A percentile compares a stretch with the other conserved stretches of the same genome.
These are phyloP conservation scores for Diaperis boleti DNA, from an alignment of 2,888 invertebrate species.

Conservation along the genomic window DNA sequence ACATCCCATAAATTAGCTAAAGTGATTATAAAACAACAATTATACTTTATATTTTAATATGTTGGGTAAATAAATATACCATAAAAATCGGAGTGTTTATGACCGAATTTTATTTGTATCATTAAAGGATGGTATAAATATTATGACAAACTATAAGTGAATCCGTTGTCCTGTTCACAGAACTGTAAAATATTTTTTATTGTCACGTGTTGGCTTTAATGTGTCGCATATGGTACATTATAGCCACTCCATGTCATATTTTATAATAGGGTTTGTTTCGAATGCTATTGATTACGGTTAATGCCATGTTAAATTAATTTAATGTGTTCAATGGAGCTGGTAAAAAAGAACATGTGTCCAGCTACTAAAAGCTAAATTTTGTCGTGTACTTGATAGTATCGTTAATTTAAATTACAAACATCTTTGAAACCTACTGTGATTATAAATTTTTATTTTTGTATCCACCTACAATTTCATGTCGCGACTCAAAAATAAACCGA, in stretches of 20 bases:
- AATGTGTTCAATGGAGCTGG: slow-evolving; percentile 47
- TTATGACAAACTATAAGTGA: slow-evolving; percentile 68
- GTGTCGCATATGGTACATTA: slow-evolving; percentile 55
- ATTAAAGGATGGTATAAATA: slow-evolving; percentile 71
- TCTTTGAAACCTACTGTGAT: background rate
- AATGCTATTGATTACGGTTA: slow-evolving; percentile 57
- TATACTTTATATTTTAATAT: slow-evolving; percentile 57
- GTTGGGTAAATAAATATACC: slow-evolving; percentile 73
- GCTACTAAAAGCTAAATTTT: slow-evolving; percentile 36
- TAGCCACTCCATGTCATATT: slow-evolving; percentile 50
- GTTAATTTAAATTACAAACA: slow-evolving; percentile 15
- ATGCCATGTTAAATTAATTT: slow-evolving; percentile 60
- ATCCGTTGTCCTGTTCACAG: slow-evolving; percentile 52
- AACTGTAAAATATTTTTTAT: slow-evolving; percentile 60
- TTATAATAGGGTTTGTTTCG: slow-evolving; percentile 53
- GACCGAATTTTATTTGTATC: slow-evolving; percentile 69
- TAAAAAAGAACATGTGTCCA: slow-evolving; percentile 41
- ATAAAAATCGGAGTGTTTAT: slow-evolving; percentile 72
- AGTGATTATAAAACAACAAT: slow-evolving; percentile 57
- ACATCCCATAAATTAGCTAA: slow-evolving; percentile 52
- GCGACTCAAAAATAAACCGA: background rate
- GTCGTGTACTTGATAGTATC: slow-evolving; percentile 32
- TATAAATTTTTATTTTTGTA: slow-evolving; percentile 6
- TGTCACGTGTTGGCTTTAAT: slow-evolving; percentile 54
- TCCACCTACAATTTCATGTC: background rate